These are phyloP conservation scores for Trimorus sp. DNA, from an alignment of 2,888 invertebrate genomes.

Conservation along the genomic window DNA sequence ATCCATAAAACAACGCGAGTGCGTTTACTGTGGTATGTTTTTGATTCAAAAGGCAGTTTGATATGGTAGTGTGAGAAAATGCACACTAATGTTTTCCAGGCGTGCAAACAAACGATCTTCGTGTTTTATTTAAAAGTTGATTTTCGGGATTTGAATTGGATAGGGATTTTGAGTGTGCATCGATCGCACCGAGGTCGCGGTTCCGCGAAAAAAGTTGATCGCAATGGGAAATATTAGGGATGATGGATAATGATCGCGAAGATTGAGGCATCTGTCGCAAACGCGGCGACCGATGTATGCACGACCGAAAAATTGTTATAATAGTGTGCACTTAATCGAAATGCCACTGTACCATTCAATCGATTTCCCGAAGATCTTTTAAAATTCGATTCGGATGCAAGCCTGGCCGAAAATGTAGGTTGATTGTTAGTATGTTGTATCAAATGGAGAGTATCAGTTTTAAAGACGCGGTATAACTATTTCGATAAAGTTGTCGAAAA, in stretches of 20 bases:
- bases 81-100: neutral
- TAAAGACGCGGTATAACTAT: neutral
- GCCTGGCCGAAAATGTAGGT: slow-evolving; percentile 24
- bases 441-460: slow-evolving; percentile 21
- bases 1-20: slow-evolving; percentile 35
- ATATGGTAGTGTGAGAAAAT: neutral
- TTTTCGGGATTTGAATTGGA: neutral
- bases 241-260: neutral
- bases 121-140: slow-evolving; percentile 10
- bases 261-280: neutral
- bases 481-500: neutral
- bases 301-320: slow-evolving; percentile 31
- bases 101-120: neutral
- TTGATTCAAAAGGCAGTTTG: slow-evolving; percentile 10
- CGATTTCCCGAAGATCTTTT: slow-evolving; percentile 30
- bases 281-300: slow-evolving; percentile 2
- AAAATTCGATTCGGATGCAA: slow-evolving; percentile 18
- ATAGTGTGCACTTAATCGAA: slow-evolving; percentile 26
- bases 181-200: neutral
- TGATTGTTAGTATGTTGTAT: slow-evolving; percentile 23
- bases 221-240: neutral
- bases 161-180: slow-evolving; percentile 1
- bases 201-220: neutral
- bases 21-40: slow-evolving; percentile 21
- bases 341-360: slow-evolving; percentile 13